phyloP scores from a whole-genome alignment of 2,113 vertebrate genomes.

The Rhadina sibilatrix region DNA sequence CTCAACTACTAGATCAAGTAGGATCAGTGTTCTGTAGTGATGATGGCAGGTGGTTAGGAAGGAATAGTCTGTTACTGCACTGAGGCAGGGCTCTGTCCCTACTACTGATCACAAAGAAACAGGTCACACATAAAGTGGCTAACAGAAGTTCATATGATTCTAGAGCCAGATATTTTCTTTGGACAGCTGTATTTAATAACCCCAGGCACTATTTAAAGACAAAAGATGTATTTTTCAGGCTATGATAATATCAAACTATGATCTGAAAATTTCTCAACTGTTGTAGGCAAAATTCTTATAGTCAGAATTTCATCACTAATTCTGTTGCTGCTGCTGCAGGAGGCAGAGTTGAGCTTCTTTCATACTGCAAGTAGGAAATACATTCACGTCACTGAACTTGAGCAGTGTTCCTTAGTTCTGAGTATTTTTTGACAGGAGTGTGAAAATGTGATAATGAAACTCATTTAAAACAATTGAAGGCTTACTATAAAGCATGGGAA shows the following conservation, averaged over 20 bases:
- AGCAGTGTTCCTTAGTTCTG: not conserved
- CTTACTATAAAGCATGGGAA: not conserved
- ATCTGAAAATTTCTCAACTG: not conserved
- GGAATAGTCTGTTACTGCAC: not conserved
- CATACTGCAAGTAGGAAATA: not conserved
- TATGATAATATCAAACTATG: not conserved
- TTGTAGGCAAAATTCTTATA: not conserved
- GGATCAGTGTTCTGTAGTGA: not conserved
- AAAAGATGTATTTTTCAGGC: not conserved
- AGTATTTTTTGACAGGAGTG: not conserved
- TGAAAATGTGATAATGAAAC: not conserved
- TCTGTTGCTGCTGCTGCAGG: slow-evolving; percentile 33
- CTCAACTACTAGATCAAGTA: not conserved
- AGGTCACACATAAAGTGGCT: not conserved
- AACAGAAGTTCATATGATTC: not conserved
- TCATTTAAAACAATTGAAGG: not conserved
- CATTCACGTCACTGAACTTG: not conserved
- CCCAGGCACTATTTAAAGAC: not conserved
- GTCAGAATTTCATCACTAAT: not conserved
- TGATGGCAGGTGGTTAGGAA: not conserved
- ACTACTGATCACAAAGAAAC: not conserved
- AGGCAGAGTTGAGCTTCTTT: slow-evolving; percentile 59
- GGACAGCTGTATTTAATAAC: not conserved
- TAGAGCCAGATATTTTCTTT: not conserved
- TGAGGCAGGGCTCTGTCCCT: not conserved